Evolutionary conservation across 2,888 invertebrate genomes (phyloP), one percentile per base, ranked within the genome.

Genomic region (Drosophila neotestacea): DNA sequence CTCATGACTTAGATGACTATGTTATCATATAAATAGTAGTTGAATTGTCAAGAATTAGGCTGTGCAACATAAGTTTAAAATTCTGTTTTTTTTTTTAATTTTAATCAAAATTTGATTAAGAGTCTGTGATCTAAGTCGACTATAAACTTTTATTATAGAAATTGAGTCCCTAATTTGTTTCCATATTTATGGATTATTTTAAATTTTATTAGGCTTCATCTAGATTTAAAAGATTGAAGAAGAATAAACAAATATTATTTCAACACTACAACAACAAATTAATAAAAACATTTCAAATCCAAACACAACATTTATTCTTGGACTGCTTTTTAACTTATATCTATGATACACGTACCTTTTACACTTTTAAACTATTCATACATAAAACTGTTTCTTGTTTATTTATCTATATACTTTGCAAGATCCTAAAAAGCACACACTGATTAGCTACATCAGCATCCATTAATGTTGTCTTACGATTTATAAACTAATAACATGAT

Each of bases 381-480:
- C 9, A 11, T 22, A 32, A 42, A 34, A 5, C 10, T n/a, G 6
- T 16, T 63, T 54, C 22, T 44, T 47, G 32, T 68, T 66, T 44
- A 48, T 13, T 28, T 30, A 16, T 39, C 16, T 39, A 9, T 48
- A 41, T 61, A 47, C 11, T 64, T 68, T 71, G 72, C 73, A 58
- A 74, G 59, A 51, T 64, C n/a, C 32, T 55, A 42, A 36, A 34
- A 39, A 41, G 41, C 52, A 38, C 41, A 46, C 42, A 61, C 55
- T 61, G 22, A 62, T 71, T 56, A 58, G 13, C 41, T 48, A 56
- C 22, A 52, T 30, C 60, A 16, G 34, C 42, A 51, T 60, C 7
- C 56, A 51, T 71, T 42, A 64, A 68, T 81, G 76, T 84, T 84
- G 73, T 81, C 63, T 62, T 73, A n/a, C 41, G 34, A 56, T 48